phyloP scores from a whole-genome alignment of 2,888 invertebrate genomes.

The Ommatoiulus sabulosus region DNA sequence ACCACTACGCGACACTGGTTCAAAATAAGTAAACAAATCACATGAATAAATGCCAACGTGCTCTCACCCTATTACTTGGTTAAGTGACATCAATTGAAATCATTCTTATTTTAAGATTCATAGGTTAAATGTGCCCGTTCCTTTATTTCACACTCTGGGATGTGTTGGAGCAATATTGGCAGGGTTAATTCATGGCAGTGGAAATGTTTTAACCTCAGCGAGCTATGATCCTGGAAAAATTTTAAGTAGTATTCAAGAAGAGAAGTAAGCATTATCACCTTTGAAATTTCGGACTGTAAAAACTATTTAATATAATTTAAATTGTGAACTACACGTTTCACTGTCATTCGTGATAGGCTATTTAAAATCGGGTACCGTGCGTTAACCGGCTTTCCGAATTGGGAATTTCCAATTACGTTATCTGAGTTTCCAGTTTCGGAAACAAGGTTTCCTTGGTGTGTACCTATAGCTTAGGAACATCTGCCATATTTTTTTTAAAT shows the following conservation, averaged over 20 bases:
- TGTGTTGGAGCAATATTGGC: background rate
- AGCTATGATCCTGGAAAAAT: constrained; percentile 20
- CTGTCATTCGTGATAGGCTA: too few relatives aligned
- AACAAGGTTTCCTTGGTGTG: constrained; percentile 58
- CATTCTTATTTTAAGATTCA: constrained; percentile 65
- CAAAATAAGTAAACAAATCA: too few relatives aligned
- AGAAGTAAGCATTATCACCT: background rate
- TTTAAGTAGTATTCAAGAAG: background rate
- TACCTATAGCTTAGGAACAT: too few relatives aligned
- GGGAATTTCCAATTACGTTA: too few relatives aligned
- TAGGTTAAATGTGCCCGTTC: constrained; percentile 62
- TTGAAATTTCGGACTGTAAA: background rate
- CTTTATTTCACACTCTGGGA: constrained; percentile 6
- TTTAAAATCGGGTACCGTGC: too few relatives aligned
- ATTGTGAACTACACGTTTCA: too few relatives aligned
- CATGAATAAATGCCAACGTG: too few relatives aligned
- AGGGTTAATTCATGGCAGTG: background rate
- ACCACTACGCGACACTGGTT: too few relatives aligned
- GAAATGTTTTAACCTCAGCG: background rate
- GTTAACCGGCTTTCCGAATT: too few relatives aligned
- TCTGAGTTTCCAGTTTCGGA: background rate
- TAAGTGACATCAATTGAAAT: background rate
- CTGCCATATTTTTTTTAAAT: background rate
- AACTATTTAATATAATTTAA: too few relatives aligned
- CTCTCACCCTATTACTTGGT: too few relatives aligned